These are phyloP conservation scores for Chelonus formosanus DNA, from an alignment of 2,888 invertebrate species.

Conservation along the genomic window DNA sequence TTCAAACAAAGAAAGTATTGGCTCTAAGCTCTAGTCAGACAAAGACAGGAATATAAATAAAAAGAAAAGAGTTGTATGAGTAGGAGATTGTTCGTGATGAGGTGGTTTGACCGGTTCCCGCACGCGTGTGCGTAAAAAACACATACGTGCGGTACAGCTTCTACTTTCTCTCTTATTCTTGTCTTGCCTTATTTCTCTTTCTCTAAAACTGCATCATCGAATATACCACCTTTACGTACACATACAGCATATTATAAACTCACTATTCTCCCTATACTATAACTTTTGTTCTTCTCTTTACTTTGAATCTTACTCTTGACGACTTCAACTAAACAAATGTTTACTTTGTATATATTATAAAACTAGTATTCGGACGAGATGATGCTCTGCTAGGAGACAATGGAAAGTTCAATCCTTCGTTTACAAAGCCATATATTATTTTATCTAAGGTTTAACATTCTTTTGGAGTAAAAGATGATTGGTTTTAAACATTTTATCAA, in stretches of 20 bases:
- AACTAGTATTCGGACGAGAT: not conserved
- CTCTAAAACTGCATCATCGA: slow-evolving; percentile 7
- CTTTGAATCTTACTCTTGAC: slow-evolving; percentile 42
- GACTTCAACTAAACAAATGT: no score
- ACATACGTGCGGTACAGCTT: slow-evolving; percentile 25
- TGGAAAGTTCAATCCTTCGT: no score
- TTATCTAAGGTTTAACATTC: no score
- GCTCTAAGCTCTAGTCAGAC: slow-evolving; percentile 30
- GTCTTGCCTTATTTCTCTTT: slow-evolving; percentile 18
- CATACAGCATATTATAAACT: no score
- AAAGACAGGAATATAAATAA: slow-evolving; percentile 29
- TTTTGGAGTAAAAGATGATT: no score
- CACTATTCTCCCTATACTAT: not conserved
- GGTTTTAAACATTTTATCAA: no score
- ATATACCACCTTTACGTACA: slow-evolving; percentile 7
- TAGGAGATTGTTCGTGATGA: slow-evolving; percentile 65
- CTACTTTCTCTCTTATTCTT: slow-evolving; percentile 14
- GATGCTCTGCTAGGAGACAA: not conserved
- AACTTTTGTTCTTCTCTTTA: slow-evolving; percentile 20
- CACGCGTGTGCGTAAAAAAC: slow-evolving; percentile 52
- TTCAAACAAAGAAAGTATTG: slow-evolving; percentile 36
- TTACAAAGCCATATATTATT: no score
- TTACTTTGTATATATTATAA: slow-evolving; percentile 16
- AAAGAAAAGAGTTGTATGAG: slow-evolving; percentile 56
- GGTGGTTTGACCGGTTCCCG: slow-evolving; percentile 65